Evolutionary conservation across 23 tunicate genomes (phyloP), one percentile per base, ranked within the genome.

Genomic region (Ciona savignyi): DNA sequence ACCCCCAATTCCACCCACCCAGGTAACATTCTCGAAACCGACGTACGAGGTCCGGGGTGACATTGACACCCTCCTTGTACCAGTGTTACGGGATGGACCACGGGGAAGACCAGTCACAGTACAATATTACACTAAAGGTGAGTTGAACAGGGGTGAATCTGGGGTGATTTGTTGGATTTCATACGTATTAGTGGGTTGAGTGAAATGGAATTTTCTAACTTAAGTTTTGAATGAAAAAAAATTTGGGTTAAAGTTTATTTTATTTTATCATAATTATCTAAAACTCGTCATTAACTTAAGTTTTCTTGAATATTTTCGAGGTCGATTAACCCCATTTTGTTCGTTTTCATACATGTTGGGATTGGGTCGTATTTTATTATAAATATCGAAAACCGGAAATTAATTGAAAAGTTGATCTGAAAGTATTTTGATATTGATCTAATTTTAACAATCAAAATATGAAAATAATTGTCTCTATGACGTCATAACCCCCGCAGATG

Each of bases 61-160:
- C 34, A 68, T 76, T 29, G 97, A 91, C 66, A 85, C 83, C 2
- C 75, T 91, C 29, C 70, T 91, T 21, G 48, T 91, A 4, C 97
- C 97, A 9, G 77, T 91, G 66, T 70, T 80, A 11, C 70, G 97
- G 23, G 81, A 76, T 11, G 97, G 97, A 19, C 97, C 97, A 25
- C 84, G 85, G 29, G 87, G 87, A 67, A 80, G 97, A 48, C 75
- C 91, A 3, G 80, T 73, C 11, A 33, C 97, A 0, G 97, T 91
- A 0, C 74, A 69, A 19, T 91, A 91, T 56, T 62, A 80, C 66
- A 84, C 86, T 0, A 85, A 31, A 71, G 97, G 97, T 89, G 34
- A 62, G 51, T 2, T 29, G 11, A 6, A 15, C 11, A 6, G 56
- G 56, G 56, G 9, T 9, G 56, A 15, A 42, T 42, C n/a, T n/a